Evolutionary conservation across 2,888 invertebrate species (phyloP).

Genomic region (Drosophila greeni): DNA sequence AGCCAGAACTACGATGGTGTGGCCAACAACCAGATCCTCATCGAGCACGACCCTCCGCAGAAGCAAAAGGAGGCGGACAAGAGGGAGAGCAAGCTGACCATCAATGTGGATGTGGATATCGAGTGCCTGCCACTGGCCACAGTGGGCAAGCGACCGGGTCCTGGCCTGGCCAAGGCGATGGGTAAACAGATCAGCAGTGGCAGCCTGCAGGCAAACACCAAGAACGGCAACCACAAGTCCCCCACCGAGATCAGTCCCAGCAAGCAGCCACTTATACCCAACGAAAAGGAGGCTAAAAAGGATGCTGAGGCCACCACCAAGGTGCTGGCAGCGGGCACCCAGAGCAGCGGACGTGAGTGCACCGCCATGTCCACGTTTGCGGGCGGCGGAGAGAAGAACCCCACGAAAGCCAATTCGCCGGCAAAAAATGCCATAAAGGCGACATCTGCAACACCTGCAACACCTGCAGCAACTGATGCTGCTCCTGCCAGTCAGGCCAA

Average conservation of each 20-base stretch:
- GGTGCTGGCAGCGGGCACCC: slow-evolving; percentile 69
- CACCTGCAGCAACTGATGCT: slow-evolving; percentile 8
- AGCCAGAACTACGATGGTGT: slow-evolving; percentile 79
- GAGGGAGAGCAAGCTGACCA: slow-evolving; percentile 74
- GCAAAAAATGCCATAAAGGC: neutral
- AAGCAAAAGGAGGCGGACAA: slow-evolving; percentile 54
- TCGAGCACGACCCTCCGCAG: slow-evolving; percentile 62
- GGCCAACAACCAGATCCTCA: slow-evolving; percentile 79
- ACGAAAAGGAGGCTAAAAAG: slow-evolving; percentile 58
- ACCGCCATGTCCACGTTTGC: slow-evolving; percentile 71
- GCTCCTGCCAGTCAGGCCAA: neutral
- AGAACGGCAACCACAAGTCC: slow-evolving; percentile 54
- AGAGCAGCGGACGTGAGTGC: slow-evolving; percentile 74
- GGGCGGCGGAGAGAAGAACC: slow-evolving; percentile 25
- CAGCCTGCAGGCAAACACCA: slow-evolving; percentile 44
- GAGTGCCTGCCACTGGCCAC: slow-evolving; percentile 54
- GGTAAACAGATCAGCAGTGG: slow-evolving; percentile 51
- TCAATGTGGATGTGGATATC: slow-evolving; percentile 47
- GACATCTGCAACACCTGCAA: slow-evolving; percentile 6
- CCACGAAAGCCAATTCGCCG: slow-evolving; percentile 20
- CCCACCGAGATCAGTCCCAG: slow-evolving; percentile 56
- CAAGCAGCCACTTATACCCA: slow-evolving; percentile 70
- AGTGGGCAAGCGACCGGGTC: slow-evolving; percentile 70
- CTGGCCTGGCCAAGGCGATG: slow-evolving; percentile 79
- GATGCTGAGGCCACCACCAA: slow-evolving; percentile 55